Percentiles rank a stretch among this genome's conserved stretches.
Evolutionary conservation across 1,140 invertebrate genomes (phyloP).

Genomic region (Ooceraea biroi): DNA sequence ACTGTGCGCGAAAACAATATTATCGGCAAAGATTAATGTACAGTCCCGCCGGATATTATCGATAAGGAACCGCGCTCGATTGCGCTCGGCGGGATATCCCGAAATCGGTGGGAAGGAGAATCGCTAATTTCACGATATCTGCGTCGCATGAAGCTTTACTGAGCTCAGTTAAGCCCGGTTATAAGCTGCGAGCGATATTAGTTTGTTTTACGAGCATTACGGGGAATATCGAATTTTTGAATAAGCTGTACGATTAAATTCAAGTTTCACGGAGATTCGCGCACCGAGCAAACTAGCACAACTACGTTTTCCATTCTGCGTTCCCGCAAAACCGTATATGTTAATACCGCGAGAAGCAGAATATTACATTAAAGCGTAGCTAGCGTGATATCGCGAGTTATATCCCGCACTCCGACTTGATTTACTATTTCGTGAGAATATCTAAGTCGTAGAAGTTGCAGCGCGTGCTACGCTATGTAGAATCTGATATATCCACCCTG

Average conservation of each 20-base stretch:
- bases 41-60: neutral
- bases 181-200: too few relatives aligned
- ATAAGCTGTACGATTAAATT: too few relatives aligned
- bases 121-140: neutral
- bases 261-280: too few relatives aligned
- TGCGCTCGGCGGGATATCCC: too few relatives aligned
- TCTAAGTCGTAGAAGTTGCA: slow-evolving; percentile 1
- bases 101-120: neutral
- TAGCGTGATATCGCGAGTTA: neutral
- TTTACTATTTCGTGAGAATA: neutral
- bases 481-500: neutral
- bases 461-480: neutral
- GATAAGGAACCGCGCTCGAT: neutral
- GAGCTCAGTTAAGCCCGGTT: too few relatives aligned
- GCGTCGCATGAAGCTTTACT: too few relatives aligned
- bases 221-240: too few relatives aligned
- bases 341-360: neutral
- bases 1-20: slow-evolving; percentile 12
- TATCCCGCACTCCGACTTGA: neutral
- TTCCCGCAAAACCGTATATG: neutral
- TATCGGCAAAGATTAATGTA: neutral
- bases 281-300: neutral
- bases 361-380: neutral
- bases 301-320: neutral
- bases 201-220: too few relatives aligned